Conservation (phyloP, 2,113 vertebrate species). For the Hylia prasina region DNA sequence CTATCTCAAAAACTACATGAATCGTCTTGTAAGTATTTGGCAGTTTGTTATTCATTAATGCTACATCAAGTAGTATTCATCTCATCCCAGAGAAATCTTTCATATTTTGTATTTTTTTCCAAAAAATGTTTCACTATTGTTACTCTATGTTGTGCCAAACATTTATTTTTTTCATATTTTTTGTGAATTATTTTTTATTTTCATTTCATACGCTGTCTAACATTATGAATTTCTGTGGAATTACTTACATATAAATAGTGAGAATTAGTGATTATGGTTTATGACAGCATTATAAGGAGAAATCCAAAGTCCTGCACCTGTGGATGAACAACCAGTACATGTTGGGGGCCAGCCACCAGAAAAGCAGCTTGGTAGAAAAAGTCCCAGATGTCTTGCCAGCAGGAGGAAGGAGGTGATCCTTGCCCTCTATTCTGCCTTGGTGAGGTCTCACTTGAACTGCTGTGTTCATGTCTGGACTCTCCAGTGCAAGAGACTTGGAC, state of each 20-base stretch:
- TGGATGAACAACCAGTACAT: neutral
- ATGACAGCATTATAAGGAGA: rapidly evolving
- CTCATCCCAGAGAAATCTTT: neutral
- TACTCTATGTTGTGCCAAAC: neutral
- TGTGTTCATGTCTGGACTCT: neutral
- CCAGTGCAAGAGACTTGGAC: neutral
- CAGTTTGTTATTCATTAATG: neutral
- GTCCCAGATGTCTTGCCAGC: neutral
- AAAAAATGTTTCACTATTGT: neutral
- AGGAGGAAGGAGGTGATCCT: neutral
- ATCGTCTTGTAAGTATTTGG: neutral
- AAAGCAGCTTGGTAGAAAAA: neutral
- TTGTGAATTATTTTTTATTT: neutral
- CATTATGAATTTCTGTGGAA: neutral
- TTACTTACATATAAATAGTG: neutral
- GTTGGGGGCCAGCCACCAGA: neutral
- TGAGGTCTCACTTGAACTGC: neutral
- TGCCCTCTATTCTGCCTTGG: neutral
- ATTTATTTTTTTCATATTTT: neutral
- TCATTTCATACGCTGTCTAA: neutral
- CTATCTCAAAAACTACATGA: neutral
- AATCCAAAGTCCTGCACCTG: neutral
- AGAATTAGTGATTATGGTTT: neutral
- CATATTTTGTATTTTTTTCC: neutral
- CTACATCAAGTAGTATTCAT: neutral